Percentiles rank a stretch among this genome's conserved stretches.
Conservation (phyloP, 2,888 invertebrate genomes). For the Augiades crinisus region DNA sequence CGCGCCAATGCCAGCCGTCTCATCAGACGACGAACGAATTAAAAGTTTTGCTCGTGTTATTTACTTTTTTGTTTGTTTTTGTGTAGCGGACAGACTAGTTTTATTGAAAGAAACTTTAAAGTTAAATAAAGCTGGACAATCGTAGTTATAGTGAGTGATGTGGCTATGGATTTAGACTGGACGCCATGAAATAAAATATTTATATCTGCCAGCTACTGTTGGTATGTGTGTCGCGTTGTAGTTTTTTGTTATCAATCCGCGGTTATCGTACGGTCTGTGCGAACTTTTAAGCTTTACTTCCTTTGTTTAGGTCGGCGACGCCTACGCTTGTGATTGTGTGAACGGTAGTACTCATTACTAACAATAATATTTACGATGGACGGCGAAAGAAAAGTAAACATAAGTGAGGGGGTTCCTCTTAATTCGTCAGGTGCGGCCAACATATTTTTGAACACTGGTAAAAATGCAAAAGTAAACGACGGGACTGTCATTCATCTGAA, state of each 20-base stretch:
- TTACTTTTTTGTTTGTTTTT: slow-evolving; percentile 48
- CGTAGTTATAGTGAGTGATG: slow-evolving; percentile 17
- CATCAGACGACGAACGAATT: slow-evolving; percentile 48
- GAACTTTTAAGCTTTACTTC: slow-evolving; percentile 69
- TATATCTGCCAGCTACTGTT: slow-evolving; percentile 24
- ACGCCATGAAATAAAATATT: slow-evolving; percentile 13
- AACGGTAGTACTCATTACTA: slow-evolving; percentile 48
- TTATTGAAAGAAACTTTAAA: slow-evolving; percentile 36
- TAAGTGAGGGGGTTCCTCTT: slow-evolving; percentile 67
- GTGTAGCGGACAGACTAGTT: slow-evolving; percentile 39
- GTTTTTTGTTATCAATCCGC: slow-evolving; percentile 54
- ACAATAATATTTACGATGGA: slow-evolving; percentile 60
- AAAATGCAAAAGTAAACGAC: slow-evolving; percentile 61
- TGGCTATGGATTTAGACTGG: no score
- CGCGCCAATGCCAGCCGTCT: slow-evolving; percentile 47
- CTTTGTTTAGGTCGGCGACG: slow-evolving; percentile 73
- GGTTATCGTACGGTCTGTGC: slow-evolving; percentile 59
- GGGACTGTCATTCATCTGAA: slow-evolving; percentile 73
- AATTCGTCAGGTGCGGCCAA: slow-evolving; percentile 69
- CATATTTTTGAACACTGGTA: slow-evolving; percentile 71
- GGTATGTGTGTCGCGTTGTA: slow-evolving; percentile 48
- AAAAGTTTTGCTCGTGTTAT: slow-evolving; percentile 53
- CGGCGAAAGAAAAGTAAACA: slow-evolving; percentile 62
- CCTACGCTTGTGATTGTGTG: slow-evolving; percentile 53
- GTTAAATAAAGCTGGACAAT: no score